phyloP scores from a whole-genome alignment of 2,797 vertebrate species.

The Pseudochirops cupreus region DNA sequence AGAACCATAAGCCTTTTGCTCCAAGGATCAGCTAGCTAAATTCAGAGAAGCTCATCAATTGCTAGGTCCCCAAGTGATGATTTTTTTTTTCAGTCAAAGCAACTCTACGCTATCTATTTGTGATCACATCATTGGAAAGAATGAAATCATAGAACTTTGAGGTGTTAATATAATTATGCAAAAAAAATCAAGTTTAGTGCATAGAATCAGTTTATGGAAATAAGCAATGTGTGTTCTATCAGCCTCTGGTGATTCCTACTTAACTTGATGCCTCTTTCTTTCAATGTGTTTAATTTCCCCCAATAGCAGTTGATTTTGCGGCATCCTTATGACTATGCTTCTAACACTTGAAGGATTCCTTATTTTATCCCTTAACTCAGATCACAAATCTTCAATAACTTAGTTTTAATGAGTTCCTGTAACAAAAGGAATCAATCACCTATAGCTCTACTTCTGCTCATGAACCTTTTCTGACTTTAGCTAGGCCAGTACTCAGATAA shows the following conservation, averaged over 20 bases:
- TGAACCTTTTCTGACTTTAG: background rate
- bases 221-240: background rate
- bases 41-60: background rate
- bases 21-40: background rate
- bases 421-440: background rate
- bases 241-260: background rate
- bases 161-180: background rate
- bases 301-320: conserved; percentile 15
- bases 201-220: conserved; percentile 22
- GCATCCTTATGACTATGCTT: conserved; percentile 10
- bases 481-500: background rate
- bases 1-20: background rate
- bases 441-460: background rate
- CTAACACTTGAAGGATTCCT: background rate
- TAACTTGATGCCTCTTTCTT: background rate
- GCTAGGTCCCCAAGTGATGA: background rate
- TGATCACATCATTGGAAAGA: background rate
- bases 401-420: background rate
- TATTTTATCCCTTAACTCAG: background rate
- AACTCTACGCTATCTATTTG: background rate
- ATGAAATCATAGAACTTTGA: background rate
- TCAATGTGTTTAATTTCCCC: background rate
- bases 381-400: background rate
- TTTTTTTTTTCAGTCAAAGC: background rate
- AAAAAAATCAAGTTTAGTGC: conserved; percentile 36